Evolutionary conservation across 2,797 vertebrate species (phyloP).

Genomic region (Peromyscus melanophrys): DNA sequence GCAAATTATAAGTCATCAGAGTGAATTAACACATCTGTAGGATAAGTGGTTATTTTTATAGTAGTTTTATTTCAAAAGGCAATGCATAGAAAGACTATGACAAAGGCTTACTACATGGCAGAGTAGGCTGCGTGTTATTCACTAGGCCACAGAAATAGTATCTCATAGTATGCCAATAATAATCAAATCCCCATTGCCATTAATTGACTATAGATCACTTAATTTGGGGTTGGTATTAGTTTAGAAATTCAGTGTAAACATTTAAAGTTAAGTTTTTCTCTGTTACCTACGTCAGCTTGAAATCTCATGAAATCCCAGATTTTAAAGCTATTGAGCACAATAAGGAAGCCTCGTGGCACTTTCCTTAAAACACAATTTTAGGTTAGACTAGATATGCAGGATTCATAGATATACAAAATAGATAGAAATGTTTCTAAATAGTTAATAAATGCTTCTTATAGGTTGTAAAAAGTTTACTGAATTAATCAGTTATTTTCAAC

Average conservation of each 20-base stretch:
- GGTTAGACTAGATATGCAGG: slow-evolving; percentile 85
- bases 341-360: slow-evolving; percentile 85
- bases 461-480: slow-evolving; percentile 89
- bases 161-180: slow-evolving; percentile 76
- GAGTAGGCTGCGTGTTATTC: slow-evolving; percentile 84
- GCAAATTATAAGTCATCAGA: slow-evolving; percentile 85
- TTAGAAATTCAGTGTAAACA: slow-evolving; percentile 87
- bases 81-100: slow-evolving; percentile 85
- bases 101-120: slow-evolving; percentile 86
- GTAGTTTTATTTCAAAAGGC: slow-evolving; percentile 86
- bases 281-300: slow-evolving; percentile 83
- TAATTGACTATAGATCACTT: slow-evolving; percentile 76
- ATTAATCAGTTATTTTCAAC: slow-evolving; percentile 79
- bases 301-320: slow-evolving; percentile 85
- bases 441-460: slow-evolving; percentile 85
- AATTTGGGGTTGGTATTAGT: slow-evolving; percentile 72
- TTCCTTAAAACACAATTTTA: slow-evolving; percentile 85
- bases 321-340: slow-evolving; percentile 78
- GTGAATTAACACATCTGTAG: slow-evolving; percentile 87
- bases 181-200: slow-evolving; percentile 25
- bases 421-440: slow-evolving; percentile 90
- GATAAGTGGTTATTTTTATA: slow-evolving; percentile 79
- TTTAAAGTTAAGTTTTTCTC: slow-evolving; percentile 80
- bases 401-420: slow-evolving; percentile 91
- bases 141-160: slow-evolving; percentile 84